Evolutionary conservation across 2,888 invertebrate species (phyloP), one percentile per base, ranked within the genome.

Genomic region (Lochmaea capreae): DNA sequence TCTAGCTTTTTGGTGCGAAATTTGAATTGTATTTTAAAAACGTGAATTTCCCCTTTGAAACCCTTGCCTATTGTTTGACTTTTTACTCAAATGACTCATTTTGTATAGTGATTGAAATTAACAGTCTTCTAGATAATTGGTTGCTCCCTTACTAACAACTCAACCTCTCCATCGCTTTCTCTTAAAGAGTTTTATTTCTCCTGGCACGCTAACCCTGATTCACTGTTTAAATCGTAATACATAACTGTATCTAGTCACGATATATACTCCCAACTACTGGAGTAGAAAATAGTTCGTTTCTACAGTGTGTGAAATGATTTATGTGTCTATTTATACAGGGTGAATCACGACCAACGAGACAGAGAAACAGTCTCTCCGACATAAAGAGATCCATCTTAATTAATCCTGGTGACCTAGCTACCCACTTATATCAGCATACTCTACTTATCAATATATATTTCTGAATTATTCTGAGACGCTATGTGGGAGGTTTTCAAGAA

Each of bases 191-290:
- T 63, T 61, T 54, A 70, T 70, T 63, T 16, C 70, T 57, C 67
- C 61, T 73, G 69, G 61, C 69, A 73, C 58, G 73, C 73, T 73
- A 73, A 73, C 73, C 73, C 65, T 69, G 65, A 73, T 73, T 69
- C 54, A 69, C 65, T 61, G 69, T 52, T 49, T 61, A 59, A 67
- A 69, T 61, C 43, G 69, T 22, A 67, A 57, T 42, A 26, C 39
- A 63, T 43, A 70, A 70, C 57, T 54, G 59, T 58, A 68, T 22
- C 14, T 6, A 73, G 73, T 69, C 73, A 73, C 73, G 73, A 57
- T 61, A 69, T 33, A 33, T 59, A 59, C 16, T 52, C n/a, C 8
- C 46, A 39, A 42, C 59, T 63, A 63, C 43, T 43, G 42, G 18
- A 43, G n/a, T 3, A 49, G 49, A 49, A 49, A n/a, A 49, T n/a